Conservation (phyloP, 2,113 vertebrate genomes). For the Aspidoscelis tigris region DNA sequence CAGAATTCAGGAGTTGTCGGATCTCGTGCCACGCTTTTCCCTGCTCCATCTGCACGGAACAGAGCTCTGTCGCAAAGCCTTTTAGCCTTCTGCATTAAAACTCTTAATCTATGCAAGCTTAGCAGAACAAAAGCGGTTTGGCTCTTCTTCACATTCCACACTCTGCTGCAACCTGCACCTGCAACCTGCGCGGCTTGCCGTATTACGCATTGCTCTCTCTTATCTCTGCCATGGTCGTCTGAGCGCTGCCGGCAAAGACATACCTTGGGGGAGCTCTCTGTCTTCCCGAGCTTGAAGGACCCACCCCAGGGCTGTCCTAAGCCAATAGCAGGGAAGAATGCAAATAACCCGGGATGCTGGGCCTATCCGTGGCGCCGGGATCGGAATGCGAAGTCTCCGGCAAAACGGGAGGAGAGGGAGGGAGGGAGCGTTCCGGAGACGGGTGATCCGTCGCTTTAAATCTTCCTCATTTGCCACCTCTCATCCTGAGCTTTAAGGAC, state of each 20-base stretch:
- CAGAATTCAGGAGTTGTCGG: no score
- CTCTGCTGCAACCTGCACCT: background rate
- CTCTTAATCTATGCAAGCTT: background rate
- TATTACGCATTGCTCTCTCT: no score
- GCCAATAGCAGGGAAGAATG: slow-evolving; percentile 18
- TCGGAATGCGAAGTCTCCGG: background rate
- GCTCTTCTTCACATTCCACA: background rate
- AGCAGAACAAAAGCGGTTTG: background rate
- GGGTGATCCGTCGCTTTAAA: background rate
- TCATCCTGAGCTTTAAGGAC: background rate
- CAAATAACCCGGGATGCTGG: background rate
- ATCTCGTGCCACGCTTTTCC: no score
- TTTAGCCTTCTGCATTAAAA: no score
- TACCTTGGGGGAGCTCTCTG: no score
- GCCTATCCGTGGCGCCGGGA: background rate
- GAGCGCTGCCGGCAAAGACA: background rate
- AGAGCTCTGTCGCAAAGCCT: no score
- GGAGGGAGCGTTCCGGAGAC: background rate
- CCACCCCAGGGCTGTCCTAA: background rate
- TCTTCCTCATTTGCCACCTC: background rate
- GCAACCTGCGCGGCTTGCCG: background rate
- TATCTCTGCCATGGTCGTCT: background rate
- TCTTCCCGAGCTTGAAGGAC: background rate
- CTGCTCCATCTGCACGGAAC: no score
- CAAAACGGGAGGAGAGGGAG: background rate